Conservation (phyloP, 2,888 invertebrate genomes). For the Scaptomyza tumidula region DNA sequence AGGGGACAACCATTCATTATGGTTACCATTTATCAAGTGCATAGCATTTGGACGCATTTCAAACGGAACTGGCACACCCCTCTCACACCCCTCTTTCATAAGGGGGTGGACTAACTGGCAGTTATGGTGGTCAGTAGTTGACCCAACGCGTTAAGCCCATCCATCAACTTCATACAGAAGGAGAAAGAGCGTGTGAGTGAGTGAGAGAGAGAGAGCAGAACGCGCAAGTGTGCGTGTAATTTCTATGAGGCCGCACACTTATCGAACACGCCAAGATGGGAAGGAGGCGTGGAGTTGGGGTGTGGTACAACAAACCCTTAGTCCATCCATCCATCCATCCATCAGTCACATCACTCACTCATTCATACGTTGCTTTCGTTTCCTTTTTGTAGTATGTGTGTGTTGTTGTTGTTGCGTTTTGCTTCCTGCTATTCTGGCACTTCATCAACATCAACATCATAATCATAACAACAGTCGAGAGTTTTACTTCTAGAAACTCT, state of each 20-base stretch:
- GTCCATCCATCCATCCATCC: conserved; percentile 2
- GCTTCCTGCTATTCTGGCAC: conserved; percentile 46
- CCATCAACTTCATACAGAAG: conserved; percentile 51
- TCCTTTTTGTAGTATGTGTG: background rate
- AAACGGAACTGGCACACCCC: conserved; percentile 27
- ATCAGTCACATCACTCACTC: conserved; percentile 57
- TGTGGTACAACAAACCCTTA: conserved; percentile 28
- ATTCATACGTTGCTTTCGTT: conserved; percentile 45
- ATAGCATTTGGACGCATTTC: conserved; percentile 37
- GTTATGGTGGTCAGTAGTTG: conserved; percentile 56
- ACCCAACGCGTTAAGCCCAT: conserved; percentile 43
- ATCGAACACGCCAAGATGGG: conserved; percentile 38
- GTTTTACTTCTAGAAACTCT: conserved; percentile 22
- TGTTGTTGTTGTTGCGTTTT: conserved; percentile 8
- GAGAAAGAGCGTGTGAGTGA: conserved; percentile 11
- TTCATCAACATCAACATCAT: conserved; percentile 64
- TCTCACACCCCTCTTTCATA: background rate
- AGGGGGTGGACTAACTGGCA: conserved; percentile 30
- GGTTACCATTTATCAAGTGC: conserved; percentile 55
- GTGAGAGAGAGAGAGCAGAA: conserved; percentile 20
- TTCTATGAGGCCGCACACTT: conserved; percentile 63
- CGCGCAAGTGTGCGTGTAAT: conserved; percentile 64
- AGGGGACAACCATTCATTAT: conserved; percentile 58
- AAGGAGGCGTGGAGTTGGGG: background rate
- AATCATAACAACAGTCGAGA: conserved; percentile 51